phyloP scores from a whole-genome alignment of 2,888 invertebrate genomes.

The Eupithecia tripunctaria region DNA sequence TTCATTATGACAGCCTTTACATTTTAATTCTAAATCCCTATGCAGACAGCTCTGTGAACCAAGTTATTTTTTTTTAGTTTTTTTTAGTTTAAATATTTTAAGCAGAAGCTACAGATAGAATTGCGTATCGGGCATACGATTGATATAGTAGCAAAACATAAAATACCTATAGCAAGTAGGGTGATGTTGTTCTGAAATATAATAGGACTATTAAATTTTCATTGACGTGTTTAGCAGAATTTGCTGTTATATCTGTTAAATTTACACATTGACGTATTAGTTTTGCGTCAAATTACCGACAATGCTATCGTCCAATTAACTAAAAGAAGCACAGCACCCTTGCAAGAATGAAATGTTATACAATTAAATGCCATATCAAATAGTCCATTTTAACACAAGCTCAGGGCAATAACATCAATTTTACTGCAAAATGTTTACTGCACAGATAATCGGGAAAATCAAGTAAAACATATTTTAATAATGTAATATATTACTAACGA shows the following conservation, averaged over 20 bases:
- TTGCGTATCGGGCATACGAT: neutral
- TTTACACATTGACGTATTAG: too few relatives aligned
- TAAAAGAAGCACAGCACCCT: neutral
- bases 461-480: neutral
- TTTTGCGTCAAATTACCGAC: too few relatives aligned
- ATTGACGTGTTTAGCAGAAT: neutral
- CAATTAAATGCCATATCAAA: neutral
- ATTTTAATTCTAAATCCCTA: constrained; percentile 2
- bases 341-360: neutral
- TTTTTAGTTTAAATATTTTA: neutral
- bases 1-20: neutral
- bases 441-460: neutral
- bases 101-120: neutral
- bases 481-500: neutral
- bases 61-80: neutral
- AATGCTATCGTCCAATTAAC: neutral
- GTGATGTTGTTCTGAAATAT: neutral
- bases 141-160: neutral
- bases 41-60: neutral
- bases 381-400: neutral
- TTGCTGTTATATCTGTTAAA: too few relatives aligned
- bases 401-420: neutral
- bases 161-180: neutral
- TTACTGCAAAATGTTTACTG: neutral
- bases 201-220: neutral